These are phyloP conservation scores for Clarias laeviceps DNA, from an alignment of 2,797 vertebrate species.

Conservation along the genomic window DNA sequence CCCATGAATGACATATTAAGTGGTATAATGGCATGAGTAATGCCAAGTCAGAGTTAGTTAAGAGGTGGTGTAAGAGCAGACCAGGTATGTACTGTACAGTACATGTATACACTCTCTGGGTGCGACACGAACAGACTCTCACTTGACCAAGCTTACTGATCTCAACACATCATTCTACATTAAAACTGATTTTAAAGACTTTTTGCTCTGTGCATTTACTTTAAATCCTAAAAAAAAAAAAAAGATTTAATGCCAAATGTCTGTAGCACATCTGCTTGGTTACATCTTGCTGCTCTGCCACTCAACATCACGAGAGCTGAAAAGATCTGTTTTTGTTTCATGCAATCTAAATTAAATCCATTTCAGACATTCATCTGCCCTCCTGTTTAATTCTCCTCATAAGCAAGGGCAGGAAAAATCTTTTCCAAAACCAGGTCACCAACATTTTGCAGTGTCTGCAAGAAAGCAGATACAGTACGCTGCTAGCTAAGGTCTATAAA, in stretches of 20 bases:
- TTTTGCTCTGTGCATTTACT: not conserved
- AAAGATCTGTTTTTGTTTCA: not conserved
- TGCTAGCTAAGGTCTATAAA: not conserved
- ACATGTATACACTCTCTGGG: not conserved
- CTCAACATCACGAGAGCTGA: not conserved
- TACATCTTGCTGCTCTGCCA: not conserved
- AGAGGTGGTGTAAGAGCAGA: not conserved
- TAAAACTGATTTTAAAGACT: not conserved
- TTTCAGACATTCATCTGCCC: not conserved
- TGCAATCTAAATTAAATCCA: not conserved
- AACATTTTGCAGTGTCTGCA: not conserved
- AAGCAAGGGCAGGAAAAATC: not conserved
- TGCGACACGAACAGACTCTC: not conserved
- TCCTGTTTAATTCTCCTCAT: not conserved
- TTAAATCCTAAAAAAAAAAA: not conserved
- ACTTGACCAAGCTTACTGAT: not conserved
- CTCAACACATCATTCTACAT: not conserved
- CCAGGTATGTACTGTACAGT: not conserved
- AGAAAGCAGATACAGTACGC: not conserved
- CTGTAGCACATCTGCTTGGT: not conserved
- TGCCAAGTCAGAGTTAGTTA: not conserved
- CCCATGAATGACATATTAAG: not conserved
- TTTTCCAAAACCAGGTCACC: not conserved
- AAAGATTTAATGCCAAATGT: not conserved
- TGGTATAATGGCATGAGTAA: not conserved